Evolutionary conservation across 30 jellyfish, hydroid and myxozoan genomes (phyloP).

Genomic region (Hydra vulgaris): DNA sequence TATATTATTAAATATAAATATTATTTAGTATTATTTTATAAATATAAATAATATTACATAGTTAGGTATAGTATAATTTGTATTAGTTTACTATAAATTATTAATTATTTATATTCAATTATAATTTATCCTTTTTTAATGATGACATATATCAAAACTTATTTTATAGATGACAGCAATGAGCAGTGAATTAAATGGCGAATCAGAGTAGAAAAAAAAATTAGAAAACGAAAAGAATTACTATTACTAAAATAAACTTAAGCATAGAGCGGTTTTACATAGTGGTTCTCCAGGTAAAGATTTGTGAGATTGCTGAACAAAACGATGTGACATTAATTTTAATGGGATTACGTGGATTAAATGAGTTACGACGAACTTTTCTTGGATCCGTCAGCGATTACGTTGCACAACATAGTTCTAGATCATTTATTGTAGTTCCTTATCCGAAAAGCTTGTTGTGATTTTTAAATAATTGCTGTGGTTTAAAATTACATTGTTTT

Average conservation of each 20-base stretch:
- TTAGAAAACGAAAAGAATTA: neutral
- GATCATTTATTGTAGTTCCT: slow-evolving; percentile 85
- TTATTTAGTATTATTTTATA: no score
- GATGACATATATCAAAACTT: no score
- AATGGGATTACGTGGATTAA: slow-evolving; percentile 93
- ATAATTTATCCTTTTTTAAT: no score
- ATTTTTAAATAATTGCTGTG: no score
- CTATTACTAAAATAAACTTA: neutral
- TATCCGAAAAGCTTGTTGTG: no score
- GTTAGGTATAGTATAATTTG: no score
- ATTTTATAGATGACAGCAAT: neutral
- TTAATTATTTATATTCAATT: no score
- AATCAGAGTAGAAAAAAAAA: slow-evolving; percentile 5
- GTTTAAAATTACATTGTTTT: no score
- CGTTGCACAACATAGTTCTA: slow-evolving; percentile 63
- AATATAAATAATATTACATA: no score
- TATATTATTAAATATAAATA: no score
- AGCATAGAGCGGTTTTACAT: slow-evolving; percentile 10
- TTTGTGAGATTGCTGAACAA: slow-evolving; percentile 58
- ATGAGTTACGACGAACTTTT: slow-evolving; percentile 89
- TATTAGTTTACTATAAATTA: no score
- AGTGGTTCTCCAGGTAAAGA: slow-evolving; percentile 89
- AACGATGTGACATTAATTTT: slow-evolving; percentile 48
- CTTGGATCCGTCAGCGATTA: slow-evolving; percentile 95
- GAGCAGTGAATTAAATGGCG: slow-evolving; percentile 33